Evolutionary conservation across 2,888 invertebrate genomes (phyloP).

Genomic region (Agrotis ipsilon): DNA sequence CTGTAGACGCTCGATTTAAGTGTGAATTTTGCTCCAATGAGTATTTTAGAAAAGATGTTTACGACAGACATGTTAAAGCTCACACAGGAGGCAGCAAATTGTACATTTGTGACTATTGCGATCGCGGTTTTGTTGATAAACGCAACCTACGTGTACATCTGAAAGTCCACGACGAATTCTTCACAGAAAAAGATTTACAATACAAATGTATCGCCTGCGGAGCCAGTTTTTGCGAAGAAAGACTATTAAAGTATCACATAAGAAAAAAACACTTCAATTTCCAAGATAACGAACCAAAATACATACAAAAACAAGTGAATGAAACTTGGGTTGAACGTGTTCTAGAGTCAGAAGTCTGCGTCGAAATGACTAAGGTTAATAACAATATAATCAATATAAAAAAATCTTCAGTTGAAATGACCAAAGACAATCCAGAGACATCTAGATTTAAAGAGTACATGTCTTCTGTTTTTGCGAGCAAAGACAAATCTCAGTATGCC

Average conservation of each 20-base stretch:
- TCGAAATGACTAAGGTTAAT: slow-evolving; percentile 82
- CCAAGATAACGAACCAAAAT: slow-evolving; percentile 52
- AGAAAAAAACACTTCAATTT: slow-evolving; percentile 79
- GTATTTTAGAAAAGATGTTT: slow-evolving; percentile 78
- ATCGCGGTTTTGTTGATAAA: slow-evolving; percentile 77
- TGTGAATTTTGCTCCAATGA: slow-evolving; percentile 76
- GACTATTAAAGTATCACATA: slow-evolving; percentile 78
- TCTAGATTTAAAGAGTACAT: slow-evolving; percentile 64
- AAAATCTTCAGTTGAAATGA: slow-evolving; percentile 59
- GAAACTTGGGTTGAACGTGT: slow-evolving; percentile 83
- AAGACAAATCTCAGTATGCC: slow-evolving; percentile 73
- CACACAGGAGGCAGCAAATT: slow-evolving; percentile 70
- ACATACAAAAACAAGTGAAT: slow-evolving; percentile 73
- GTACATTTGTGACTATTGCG: slow-evolving; percentile 79
- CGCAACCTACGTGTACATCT: slow-evolving; percentile 77
- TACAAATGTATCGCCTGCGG: slow-evolving; percentile 79
- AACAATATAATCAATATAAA: slow-evolving; percentile 78
- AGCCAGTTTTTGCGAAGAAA: slow-evolving; percentile 75
- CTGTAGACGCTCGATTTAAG: slow-evolving; percentile 71
- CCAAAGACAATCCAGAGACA: slow-evolving; percentile 32
- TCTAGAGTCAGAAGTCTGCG: slow-evolving; percentile 72
- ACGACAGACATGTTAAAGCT: slow-evolving; percentile 68
- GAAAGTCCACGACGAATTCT: slow-evolving; percentile 76
- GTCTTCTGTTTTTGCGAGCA: slow-evolving; percentile 70
- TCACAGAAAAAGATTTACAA: slow-evolving; percentile 56